A percentile compares a stretch with the other conserved stretches of the same genome.
Evolutionary conservation across 1,140 invertebrate species (phyloP).

Genomic region (Conus ventricosus): DNA sequence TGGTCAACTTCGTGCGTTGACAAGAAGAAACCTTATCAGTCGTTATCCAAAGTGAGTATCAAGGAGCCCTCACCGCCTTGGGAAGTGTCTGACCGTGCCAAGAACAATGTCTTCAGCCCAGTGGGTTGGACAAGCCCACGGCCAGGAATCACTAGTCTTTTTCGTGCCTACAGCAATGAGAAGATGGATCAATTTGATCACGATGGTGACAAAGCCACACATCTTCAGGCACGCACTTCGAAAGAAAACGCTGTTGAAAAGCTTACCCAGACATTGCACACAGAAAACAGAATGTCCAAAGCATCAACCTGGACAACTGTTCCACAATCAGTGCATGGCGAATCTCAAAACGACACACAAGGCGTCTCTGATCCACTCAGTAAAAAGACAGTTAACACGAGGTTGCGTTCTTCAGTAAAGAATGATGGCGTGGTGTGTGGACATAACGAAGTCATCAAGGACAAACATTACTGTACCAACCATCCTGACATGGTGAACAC

Average conservation of each 20-base stretch:
- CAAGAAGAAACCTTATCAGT: neutral
- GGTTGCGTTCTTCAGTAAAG: constrained; percentile 8
- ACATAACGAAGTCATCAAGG: neutral
- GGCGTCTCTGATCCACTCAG: neutral
- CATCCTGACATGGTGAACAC: neutral
- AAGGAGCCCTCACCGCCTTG: constrained; percentile 3
- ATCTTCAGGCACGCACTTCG: neutral
- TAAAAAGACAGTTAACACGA: neutral
- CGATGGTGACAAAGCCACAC: neutral
- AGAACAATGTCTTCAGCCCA: constrained; percentile 14
- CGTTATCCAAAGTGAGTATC: constrained; percentile 1
- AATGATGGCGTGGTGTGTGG: neutral
- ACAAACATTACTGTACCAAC: neutral
- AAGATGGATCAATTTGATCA: neutral
- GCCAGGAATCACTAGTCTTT: constrained; percentile 18
- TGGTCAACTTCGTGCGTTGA: too few relatives aligned
- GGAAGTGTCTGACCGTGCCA: constrained; percentile 12
- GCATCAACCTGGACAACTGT: neutral
- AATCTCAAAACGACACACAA: neutral
- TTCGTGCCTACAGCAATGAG: constrained; percentile 6
- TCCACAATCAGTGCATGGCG: neutral
- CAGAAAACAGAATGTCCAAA: neutral
- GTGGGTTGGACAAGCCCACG: constrained; percentile 3
- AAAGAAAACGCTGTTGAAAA: neutral
- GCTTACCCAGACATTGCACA: neutral